A percentile compares a stretch with the other conserved stretches of the same genome.
These are phyloP conservation scores for Solea solea DNA, from an alignment of 2,113 vertebrate species.

Conservation along the genomic window DNA sequence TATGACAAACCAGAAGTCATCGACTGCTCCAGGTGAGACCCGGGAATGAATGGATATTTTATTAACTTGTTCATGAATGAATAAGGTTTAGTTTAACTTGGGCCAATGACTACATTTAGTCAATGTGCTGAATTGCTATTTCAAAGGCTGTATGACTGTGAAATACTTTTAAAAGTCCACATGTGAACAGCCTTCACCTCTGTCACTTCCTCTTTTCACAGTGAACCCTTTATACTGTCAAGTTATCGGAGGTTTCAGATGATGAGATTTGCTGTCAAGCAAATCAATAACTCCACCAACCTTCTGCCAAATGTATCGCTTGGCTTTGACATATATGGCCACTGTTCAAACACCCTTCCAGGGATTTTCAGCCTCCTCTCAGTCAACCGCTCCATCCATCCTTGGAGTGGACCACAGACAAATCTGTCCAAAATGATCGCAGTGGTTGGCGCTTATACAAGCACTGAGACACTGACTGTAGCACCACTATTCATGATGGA, in stretches of 20 bases:
- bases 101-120: background rate
- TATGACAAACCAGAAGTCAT: constrained; percentile 53
- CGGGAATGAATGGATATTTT: background rate
- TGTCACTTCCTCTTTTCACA: constrained; percentile 36
- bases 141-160: too few relatives aligned
- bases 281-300: constrained; percentile 87
- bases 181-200: background rate
- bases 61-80: background rate
- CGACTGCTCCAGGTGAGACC: constrained; percentile 70
- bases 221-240: constrained; percentile 58
- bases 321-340: constrained; percentile 85
- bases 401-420: constrained; percentile 2
- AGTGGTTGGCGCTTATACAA: constrained; percentile 77
- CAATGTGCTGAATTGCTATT: too few relatives aligned
- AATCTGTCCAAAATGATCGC: constrained; percentile 72
- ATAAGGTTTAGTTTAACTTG: background rate
- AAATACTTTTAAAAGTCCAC: background rate
- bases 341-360: constrained; percentile 76
- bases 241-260: constrained; percentile 82
- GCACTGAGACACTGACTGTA: constrained; percentile 54
- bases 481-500: constrained; percentile 80
- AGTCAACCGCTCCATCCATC: constrained; percentile 38
- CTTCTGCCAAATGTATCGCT: constrained; percentile 86
- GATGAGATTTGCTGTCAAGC: constrained; percentile 84
- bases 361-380: constrained; percentile 72